Conservation (phyloP, 1,140 invertebrate species). For the Drosophila miranda region DNA sequence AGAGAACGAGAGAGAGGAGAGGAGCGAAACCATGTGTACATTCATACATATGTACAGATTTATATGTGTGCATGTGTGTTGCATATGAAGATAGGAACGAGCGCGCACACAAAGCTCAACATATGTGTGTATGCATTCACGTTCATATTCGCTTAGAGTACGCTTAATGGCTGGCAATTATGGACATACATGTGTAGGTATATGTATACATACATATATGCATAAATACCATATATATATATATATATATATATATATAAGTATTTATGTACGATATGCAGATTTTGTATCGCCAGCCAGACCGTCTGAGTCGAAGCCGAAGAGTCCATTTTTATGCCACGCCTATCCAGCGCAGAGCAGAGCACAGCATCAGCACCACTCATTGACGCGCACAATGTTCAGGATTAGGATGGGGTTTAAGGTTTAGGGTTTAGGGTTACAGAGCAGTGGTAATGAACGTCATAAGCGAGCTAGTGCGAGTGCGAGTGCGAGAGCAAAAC, state of each 20-base stretch:
- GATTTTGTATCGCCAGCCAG: slow-evolving; percentile 51
- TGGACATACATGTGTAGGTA: slow-evolving; percentile 7
- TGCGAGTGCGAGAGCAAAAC: slow-evolving; percentile 53
- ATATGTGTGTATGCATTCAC: slow-evolving; percentile 14
- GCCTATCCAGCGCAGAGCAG: slow-evolving; percentile 48
- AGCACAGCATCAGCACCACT: slow-evolving; percentile 20
- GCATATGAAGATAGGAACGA: slow-evolving; percentile 22
- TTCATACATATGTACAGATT: background rate
- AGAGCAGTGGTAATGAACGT: slow-evolving; percentile 44
- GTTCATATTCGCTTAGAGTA: slow-evolving; percentile 24
- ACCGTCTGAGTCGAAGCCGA: slow-evolving; percentile 29
- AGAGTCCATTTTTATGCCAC: slow-evolving; percentile 50
- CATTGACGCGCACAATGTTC: slow-evolving; percentile 43
- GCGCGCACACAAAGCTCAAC: slow-evolving; percentile 16
- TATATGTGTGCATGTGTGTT: slow-evolving; percentile 6
- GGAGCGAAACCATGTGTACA: background rate
- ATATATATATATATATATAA: background rate
- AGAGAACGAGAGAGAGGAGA: background rate
- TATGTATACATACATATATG: background rate
- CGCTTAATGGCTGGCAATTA: slow-evolving; percentile 34
- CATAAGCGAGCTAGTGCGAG: slow-evolving; percentile 31
- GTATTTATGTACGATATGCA: slow-evolving; percentile 28
- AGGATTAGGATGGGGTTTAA: slow-evolving; percentile 28
- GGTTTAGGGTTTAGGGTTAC: slow-evolving; percentile 51
- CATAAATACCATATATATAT: background rate